phyloP scores from a whole-genome alignment of 92 coral and sea anemone species.

The Montipora capitata region DNA sequence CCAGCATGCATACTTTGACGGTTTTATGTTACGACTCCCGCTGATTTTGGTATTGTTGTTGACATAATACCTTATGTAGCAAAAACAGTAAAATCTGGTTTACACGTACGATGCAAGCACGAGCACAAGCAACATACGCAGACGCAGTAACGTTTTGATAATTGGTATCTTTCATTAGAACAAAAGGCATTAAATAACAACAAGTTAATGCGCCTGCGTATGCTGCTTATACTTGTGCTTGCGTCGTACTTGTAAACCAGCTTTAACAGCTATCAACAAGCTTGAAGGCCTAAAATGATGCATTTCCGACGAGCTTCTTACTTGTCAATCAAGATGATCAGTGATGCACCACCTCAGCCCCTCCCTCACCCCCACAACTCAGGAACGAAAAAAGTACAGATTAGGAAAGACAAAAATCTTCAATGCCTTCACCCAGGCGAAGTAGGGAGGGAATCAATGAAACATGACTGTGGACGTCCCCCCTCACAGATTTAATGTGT shows the following conservation, averaged over 20 bases:
- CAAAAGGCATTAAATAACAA: too few relatives aligned
- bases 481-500: not conserved
- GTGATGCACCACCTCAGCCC: not conserved
- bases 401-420: not conserved
- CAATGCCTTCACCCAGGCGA: not conserved
- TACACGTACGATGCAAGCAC: too few relatives aligned
- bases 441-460: not conserved
- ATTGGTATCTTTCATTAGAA: not conserved
- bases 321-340: not conserved
- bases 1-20: not conserved
- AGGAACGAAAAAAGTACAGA: not conserved
- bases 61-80: not conserved
- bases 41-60: not conserved
- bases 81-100: too few relatives aligned
- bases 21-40: not conserved
- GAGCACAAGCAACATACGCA: not conserved
- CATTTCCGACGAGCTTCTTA: not conserved
- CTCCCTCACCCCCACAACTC: not conserved
- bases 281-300: constrained; percentile 1
- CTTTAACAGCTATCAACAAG: not conserved
- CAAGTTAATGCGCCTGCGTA: not conserved
- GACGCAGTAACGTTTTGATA: not conserved
- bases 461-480: not conserved
- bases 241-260: not conserved
- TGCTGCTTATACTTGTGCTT: too few relatives aligned